Evolutionary conservation across 2,888 invertebrate genomes (phyloP), one percentile per base, ranked within the genome.

Genomic region (Eurytoma adleriae): DNA sequence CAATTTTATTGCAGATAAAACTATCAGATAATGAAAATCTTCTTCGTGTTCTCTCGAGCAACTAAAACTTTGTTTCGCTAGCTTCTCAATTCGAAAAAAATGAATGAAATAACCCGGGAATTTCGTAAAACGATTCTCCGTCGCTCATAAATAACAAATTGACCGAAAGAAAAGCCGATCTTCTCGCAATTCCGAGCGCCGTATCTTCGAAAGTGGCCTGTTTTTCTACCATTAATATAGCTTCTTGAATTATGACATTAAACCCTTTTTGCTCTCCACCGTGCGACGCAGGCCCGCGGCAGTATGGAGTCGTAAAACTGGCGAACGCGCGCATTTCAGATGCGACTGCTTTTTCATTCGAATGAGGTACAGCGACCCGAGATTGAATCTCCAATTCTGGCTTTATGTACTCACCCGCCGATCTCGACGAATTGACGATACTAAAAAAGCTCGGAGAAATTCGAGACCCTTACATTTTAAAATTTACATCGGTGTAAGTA

Each of bases 231-330:
- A 78, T 78, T 71, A 71, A 40, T 40, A 5, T 7, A 64, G 48
- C 77, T 50, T 50, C 57, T 59, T 71, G 71, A 71, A 78, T 70
- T 71, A 71, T 71, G 71, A 71, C 71, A 57, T 78, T 68, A 61
- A 18, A 24, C 61, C 67, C 57, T 48, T 74, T 66, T 74, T 48
- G 52, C 20, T 74, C 14, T 18, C 40, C 16, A 3, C 18, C 13
- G 10, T n/a, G 40, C 16, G 14, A 18, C 54, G 56, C 68, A n/a
- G n/a, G 48, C 30, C 75, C 54, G 50, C 62, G 48, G 12, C n/a
- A 30, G n/a, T 40, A 77, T 64, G 61, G 56, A 72, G 71, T 50
- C 59, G 59, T 78, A 78, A 78, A 72, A 59, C 52, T 71, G 72
- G 73, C 52, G 59, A 68, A 72, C 59, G 72, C 67, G 18, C 27